Evolutionary conservation across 2,888 invertebrate species (phyloP), one percentile per base, ranked within the genome.

Genomic region (Drosophila antonietae): DNA sequence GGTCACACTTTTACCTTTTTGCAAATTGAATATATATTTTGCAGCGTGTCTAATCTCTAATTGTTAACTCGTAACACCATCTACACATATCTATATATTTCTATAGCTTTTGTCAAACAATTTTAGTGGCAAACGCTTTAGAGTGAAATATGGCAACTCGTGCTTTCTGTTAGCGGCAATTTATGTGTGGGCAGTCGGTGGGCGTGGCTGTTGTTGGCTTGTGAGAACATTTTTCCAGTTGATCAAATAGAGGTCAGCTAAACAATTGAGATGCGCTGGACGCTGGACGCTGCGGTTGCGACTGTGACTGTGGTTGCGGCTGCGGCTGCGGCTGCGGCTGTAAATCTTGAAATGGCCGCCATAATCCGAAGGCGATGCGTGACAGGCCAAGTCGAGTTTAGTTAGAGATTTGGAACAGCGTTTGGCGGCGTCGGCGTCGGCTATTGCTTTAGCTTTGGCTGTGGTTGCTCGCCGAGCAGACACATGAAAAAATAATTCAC

Each of bases 401-500:
- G 67, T 69, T 49, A 56, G 20, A 18, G 41, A 67, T 68, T 56
- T 67, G 69, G 57, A 68, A 39, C 67, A 68, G 47, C 46, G 3
- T 47, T 66, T 53, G 68, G 52, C 4, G 20, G 66, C 28, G 46
- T 46, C 28, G 15, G 28, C 28, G 28, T 28, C 6, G 28, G 28
- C 28, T 28, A 6, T 28, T 1, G 28, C 28, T 28, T 28, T 28
- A 28, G 20, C 12, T 44, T 12, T 44, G 44, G 37, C 33, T 18
- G 6, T 31, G 18, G 18, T 2, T 3, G 28, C 28, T 28, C 28
- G 28, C 28, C 28, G n/a, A 23, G 10, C 23, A 23, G 23, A 53
- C 10, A 53, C 37, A 53, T 89, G 20, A 83, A 91, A 90, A 57
- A 83, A 91, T 91, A 92, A 92, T 91, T 91, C 90, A 90, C 90